Base-by-base conservation (phyloP, 2,113 vertebrate genomes). In the Myodes glareolus region DNA sequence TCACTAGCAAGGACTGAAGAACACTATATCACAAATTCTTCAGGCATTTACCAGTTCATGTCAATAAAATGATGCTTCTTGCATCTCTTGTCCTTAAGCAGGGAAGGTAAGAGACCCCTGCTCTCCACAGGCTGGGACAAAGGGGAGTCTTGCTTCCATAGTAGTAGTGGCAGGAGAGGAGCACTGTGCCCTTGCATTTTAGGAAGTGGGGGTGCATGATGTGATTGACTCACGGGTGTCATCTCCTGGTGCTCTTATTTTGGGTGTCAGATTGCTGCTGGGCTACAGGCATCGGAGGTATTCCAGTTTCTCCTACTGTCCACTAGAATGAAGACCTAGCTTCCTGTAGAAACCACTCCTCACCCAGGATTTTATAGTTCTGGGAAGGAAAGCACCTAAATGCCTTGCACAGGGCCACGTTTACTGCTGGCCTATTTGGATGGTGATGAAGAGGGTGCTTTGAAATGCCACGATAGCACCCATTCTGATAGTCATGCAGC, bases 371-470 rank as follows among this genome's bases (percentile, higher is more conserved):
- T 85, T 87, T 89, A 36, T 92, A 91, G 68, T 92, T 91, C 65
- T 73, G 21, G 29, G 52, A 97, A 92, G 52, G 75, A 97, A 81
- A 92, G 84, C 70, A 76, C 77, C 50, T 45, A 73, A 94, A 85
- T 85, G 90, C 88, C 72, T 96, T 72, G 70, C 67, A 58, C 76
- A 85, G 77, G 87, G 33, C 36, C 88, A 68, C 55, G 94, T 92
- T 88, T 63, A 77, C 36, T 91, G 27, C 90, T 72, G 39, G 16
- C 19, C 63, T 96, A 17, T 85, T 88, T 96, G 61, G 45, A 78
- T 87, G 45, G 63, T 78, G 92, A 3, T 52, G 31, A 50, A 14
- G 36, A 45, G 55, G 39, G 14, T 63, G 36, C 67, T 89, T 92
- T 88, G 94, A 87, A 91, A 87, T 81, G 88, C 39, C 55, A 77